Evolutionary conservation across 2,797 vertebrate species (phyloP), one percentile per base, ranked within the genome.

Genomic region (Hydrophis major): DNA sequence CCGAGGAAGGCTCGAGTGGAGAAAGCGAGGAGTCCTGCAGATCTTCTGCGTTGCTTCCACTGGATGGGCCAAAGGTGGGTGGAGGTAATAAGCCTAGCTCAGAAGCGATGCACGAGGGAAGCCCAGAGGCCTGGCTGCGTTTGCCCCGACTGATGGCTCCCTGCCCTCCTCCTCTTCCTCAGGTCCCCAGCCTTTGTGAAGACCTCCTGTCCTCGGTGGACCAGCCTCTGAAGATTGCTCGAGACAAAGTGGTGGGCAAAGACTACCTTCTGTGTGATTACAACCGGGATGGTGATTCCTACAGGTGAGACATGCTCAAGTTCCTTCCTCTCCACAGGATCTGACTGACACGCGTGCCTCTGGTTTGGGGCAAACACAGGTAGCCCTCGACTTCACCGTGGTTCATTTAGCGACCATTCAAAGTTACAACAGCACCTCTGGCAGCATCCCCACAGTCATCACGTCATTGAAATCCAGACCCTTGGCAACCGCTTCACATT

Each of bases 231-330:
- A 99, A 99, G 97, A 99, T 99, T n/a, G 99, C 99, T 57, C 97
- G 99, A 66, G 99, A 99, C 96, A 99, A 99, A 96, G 98, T 98
- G 93, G 99, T 99, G 96, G 99, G 99, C 27, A 99, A 99, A 97
- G 99, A 99, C 97, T 99, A 99, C 96, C 98, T 99, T 96, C 98
- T 99, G 95, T 99, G 99, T 63, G 99, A 99, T 97, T 99, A 99
- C 97, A 99, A 99, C 98, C 98, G 99, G 97, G 99, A 99, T 66
- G 99, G 99, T 50, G 99, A 99, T 97, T 99, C 99, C 1, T 99
- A 99, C 95, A 98, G 99, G 99, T 99, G 90, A 95, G 3, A 50
- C 5, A 7, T 7, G 47, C 6, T 50, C 47, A 50, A 7, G 12
- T 13, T 4, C 14, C 2, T 13, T 7, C 3, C 37, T 11, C 4